Conservation (phyloP, 2,113 vertebrate species). For the Phasianus colchicus region DNA sequence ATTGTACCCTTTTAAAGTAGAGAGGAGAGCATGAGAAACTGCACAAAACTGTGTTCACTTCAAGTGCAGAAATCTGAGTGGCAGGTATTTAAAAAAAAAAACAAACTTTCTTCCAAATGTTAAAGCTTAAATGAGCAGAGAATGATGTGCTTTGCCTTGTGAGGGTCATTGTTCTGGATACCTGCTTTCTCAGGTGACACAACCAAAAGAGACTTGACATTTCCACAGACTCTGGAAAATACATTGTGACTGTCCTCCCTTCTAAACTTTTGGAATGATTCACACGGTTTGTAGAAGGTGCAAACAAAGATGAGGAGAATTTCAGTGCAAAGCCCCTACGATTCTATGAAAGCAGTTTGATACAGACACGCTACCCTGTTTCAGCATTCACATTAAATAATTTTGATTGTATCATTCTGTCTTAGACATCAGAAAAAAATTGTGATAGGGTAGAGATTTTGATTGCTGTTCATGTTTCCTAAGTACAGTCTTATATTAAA, state of each 20-base stretch:
- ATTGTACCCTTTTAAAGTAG: neutral
- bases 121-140: neutral
- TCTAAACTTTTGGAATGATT: neutral
- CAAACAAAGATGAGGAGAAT: neutral
- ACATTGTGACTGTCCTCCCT: accelerated
- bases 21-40: neutral
- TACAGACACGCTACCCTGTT: neutral
- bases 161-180: neutral
- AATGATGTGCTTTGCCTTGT: neutral
- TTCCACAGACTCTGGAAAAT: neutral
- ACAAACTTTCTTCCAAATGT: neutral
- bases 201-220: neutral
- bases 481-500: neutral
- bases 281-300: neutral
- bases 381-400: neutral
- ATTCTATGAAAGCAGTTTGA: neutral
- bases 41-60: neutral
- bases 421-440: neutral
- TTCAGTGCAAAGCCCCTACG: neutral
- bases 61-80: neutral
- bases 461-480: neutral
- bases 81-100: accelerated
- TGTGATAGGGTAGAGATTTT: neutral
- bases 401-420: neutral
- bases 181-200: neutral